Evolutionary conservation across 2,113 vertebrate genomes (phyloP).

Genomic region (Callaeas wilsoni): DNA sequence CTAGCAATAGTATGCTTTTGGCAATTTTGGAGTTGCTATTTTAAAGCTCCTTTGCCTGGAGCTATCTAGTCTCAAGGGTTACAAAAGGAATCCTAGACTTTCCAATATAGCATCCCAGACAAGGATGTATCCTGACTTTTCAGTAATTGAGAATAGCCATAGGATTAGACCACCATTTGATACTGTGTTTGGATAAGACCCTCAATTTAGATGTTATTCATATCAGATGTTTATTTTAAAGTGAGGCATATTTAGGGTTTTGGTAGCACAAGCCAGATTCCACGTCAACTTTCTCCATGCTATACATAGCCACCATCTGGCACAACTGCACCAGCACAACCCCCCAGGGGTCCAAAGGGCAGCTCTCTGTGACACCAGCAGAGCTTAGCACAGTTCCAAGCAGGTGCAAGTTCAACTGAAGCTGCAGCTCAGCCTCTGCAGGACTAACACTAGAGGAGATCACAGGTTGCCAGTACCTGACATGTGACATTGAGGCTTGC

Average conservation of each 20-base stretch:
- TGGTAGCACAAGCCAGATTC: conserved; percentile 21
- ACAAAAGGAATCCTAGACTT: conserved; percentile 24
- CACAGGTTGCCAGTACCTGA: background rate
- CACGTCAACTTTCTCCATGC: background rate
- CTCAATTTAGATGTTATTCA: conserved; percentile 20
- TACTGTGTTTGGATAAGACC: conserved; percentile 38
- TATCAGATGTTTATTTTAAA: conserved; percentile 48
- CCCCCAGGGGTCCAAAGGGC: background rate
- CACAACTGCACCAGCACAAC: background rate
- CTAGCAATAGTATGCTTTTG: background rate
- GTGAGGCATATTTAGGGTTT: conserved; percentile 18
- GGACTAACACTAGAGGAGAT: background rate
- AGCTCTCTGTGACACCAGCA: background rate
- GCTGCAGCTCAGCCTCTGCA: background rate
- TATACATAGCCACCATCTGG: conserved; percentile 44
- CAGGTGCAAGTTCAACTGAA: background rate
- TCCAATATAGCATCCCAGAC: conserved; percentile 6
- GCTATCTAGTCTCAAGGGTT: conserved; percentile 33
- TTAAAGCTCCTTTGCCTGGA: conserved; percentile 40
- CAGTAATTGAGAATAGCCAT: conserved; percentile 24
- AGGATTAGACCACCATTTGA: conserved; percentile 42
- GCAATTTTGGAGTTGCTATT: conserved; percentile 32
- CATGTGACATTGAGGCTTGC: background rate
- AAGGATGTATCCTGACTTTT: background rate
- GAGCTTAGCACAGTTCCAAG: background rate